These are phyloP conservation scores for Dicerorhinus sumatrensis DNA, from an alignment of 2,113 vertebrate species.

Conservation along the genomic window DNA sequence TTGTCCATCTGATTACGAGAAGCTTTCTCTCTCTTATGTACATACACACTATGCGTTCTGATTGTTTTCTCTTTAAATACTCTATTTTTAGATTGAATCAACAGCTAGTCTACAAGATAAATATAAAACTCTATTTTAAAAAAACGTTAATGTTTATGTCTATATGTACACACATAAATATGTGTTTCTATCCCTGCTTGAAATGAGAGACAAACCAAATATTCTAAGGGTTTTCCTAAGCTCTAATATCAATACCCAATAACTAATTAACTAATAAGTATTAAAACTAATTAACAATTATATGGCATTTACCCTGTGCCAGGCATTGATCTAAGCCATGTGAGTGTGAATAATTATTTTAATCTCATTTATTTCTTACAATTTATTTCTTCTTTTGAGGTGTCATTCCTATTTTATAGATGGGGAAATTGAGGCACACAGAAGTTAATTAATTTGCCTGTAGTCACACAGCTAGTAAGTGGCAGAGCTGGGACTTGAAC, in stretches of 20 bases:
- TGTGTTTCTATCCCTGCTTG: background rate
- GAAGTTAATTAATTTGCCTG: background rate
- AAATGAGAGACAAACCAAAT: background rate
- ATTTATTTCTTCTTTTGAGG: background rate
- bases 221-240: background rate
- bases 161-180: background rate
- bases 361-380: background rate
- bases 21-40: background rate
- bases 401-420: slow-evolving; percentile 7
- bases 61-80: background rate
- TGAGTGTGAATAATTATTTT: background rate
- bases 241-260: background rate
- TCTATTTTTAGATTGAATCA: slow-evolving; percentile 34
- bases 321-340: background rate
- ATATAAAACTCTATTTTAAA: background rate
- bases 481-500: background rate
- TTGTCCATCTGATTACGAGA: background rate
- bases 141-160: background rate
- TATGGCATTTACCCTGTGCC: background rate
- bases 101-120: background rate
- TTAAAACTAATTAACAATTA: slow-evolving; percentile 12
- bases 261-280: slow-evolving; percentile 5
- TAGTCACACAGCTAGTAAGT: background rate
- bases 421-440: background rate
- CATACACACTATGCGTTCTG: background rate